Evolutionary conservation across 1,140 invertebrate species (phyloP).

Genomic region (Brachionus plicatilis): DNA sequence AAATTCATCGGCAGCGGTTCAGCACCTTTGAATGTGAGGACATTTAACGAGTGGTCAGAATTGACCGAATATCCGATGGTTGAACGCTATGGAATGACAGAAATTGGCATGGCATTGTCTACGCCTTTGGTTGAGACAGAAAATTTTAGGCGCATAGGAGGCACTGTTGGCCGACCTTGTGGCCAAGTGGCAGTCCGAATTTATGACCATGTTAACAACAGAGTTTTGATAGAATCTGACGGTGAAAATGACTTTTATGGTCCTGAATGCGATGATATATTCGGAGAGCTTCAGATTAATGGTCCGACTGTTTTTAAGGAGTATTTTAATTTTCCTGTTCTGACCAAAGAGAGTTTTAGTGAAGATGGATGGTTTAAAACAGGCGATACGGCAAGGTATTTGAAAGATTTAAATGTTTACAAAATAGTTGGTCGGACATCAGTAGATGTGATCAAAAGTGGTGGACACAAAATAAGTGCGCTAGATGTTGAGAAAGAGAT

Average conservation of each 20-base stretch:
- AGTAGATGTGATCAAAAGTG: constrained; percentile 81
- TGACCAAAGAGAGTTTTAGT: constrained; percentile 67
- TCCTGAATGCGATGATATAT: constrained; percentile 46
- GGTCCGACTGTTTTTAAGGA: constrained; percentile 70
- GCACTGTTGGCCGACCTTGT: constrained; percentile 68
- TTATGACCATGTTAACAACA: background rate
- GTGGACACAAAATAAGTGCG: constrained; percentile 73
- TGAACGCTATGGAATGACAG: constrained; percentile 88
- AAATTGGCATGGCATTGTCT: constrained; percentile 80
- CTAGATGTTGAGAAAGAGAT: constrained; percentile 67
- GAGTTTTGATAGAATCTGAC: constrained; percentile 53
- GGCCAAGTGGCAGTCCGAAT: constrained; percentile 60
- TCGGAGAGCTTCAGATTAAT: constrained; percentile 69
- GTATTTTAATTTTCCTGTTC: constrained; percentile 71
- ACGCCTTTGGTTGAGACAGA: constrained; percentile 66
- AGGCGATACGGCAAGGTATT: constrained; percentile 46
- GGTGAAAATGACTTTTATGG: constrained; percentile 51
- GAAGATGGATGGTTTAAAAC: constrained; percentile 72
- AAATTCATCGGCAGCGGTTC: constrained; percentile 76
- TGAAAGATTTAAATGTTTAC: background rate
- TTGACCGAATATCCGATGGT: constrained; percentile 74
- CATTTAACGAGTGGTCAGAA: constrained; percentile 72
- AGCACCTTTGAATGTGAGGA: constrained; percentile 68
- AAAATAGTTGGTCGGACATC: constrained; percentile 65
- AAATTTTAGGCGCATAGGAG: constrained; percentile 60